A percentile compares a stretch with the other conserved stretches of the same genome.
Evolutionary conservation across 2,797 vertebrate genomes (phyloP).

Genomic region (Octomys mimax): DNA sequence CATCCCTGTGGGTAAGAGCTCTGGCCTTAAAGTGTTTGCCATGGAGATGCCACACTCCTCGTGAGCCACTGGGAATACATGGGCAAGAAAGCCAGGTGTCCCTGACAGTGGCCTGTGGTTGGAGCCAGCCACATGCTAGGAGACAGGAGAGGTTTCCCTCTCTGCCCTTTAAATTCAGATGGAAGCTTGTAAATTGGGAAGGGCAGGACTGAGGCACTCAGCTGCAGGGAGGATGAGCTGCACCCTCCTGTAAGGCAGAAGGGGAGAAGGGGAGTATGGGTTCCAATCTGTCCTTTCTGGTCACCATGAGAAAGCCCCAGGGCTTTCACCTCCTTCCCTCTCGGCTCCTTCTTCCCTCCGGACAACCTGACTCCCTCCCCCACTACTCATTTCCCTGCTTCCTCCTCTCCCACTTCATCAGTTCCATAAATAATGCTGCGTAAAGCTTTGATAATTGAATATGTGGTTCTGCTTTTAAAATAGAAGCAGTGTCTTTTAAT

Average conservation of each 20-base stretch:
- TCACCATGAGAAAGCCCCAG: neutral
- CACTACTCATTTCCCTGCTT: accelerated
- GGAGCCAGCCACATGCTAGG: neutral
- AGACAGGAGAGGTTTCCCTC: neutral
- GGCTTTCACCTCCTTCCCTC: neutral
- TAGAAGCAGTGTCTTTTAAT: neutral
- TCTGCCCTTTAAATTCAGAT: neutral
- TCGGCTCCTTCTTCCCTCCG: neutral
- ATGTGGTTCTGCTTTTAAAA: neutral
- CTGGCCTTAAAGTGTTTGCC: neutral
- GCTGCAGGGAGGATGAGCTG: accelerated
- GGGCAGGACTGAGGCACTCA: neutral
- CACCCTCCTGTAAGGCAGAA: neutral
- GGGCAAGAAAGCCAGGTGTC: neutral
- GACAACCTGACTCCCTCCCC: neutral
- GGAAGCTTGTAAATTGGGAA: neutral
- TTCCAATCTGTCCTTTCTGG: neutral
- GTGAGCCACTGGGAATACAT: neutral
- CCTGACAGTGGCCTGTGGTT: neutral
- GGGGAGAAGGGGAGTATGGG: neutral
- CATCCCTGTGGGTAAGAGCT: constrained; percentile 83
- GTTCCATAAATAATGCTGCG: neutral
- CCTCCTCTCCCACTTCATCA: neutral
- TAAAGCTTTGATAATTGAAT: neutral
- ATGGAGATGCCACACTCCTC: neutral